Conservation (phyloP, 1,140 invertebrate species). For the Drosophila lacertosa region DNA sequence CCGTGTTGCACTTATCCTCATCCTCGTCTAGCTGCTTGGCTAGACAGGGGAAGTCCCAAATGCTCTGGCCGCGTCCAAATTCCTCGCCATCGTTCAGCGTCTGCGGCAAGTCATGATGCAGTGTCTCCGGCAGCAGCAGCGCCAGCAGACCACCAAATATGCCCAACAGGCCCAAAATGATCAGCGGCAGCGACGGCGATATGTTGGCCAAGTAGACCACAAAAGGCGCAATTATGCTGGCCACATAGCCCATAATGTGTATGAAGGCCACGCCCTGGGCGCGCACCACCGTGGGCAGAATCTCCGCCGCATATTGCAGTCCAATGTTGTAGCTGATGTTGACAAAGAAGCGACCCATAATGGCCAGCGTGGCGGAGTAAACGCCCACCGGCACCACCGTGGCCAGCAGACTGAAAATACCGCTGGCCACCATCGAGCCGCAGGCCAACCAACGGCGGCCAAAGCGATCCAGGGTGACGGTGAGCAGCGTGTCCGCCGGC, state of each 20-base stretch:
- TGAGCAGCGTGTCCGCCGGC: constrained; percentile 92
- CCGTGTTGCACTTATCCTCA: constrained; percentile 52
- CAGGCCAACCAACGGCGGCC: constrained; percentile 93
- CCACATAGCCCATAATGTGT: constrained; percentile 93
- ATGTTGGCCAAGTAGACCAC: constrained; percentile 91
- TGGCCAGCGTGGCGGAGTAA: constrained; percentile 89
- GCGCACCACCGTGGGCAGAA: constrained; percentile 93
- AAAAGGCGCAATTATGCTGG: constrained; percentile 92
- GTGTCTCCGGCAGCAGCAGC: constrained; percentile 92
- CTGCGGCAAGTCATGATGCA: constrained; percentile 92
- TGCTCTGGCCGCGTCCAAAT: constrained; percentile 91
- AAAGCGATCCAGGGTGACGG: constrained; percentile 91
- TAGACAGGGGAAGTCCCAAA: constrained; percentile 91
- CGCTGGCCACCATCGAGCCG: constrained; percentile 91
- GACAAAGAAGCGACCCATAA: constrained; percentile 92
- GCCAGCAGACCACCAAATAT: constrained; percentile 89
- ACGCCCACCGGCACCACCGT: constrained; percentile 89
- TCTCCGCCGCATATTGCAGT: constrained; percentile 93
- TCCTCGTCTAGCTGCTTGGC: constrained; percentile 77
- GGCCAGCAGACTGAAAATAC: constrained; percentile 91
- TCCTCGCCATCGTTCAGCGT: constrained; percentile 93
- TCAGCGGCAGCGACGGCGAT: constrained; percentile 88
- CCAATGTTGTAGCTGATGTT: constrained; percentile 96
- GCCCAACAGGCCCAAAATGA: constrained; percentile 91
- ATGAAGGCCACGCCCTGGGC: constrained; percentile 93